Evolutionary conservation across 1,140 invertebrate genomes (phyloP), one percentile per base, ranked within the genome.

Genomic region (Hypsibius dujardini): DNA sequence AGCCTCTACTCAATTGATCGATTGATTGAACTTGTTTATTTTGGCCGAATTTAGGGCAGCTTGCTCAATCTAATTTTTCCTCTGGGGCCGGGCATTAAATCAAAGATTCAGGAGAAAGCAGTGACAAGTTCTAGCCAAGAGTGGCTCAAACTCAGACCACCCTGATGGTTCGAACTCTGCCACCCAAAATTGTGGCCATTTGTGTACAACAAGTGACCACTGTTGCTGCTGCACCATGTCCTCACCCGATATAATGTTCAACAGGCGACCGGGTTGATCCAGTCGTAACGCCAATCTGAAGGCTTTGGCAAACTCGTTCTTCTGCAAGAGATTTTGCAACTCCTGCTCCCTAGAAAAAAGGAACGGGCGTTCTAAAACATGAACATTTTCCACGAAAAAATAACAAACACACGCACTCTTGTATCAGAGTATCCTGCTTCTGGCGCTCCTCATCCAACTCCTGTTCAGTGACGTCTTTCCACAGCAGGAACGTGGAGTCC

Each of bases 401-500:
- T 12, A 28, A 73, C 50, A 2, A 1, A 47, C 1, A 47, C 45
- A 76, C 76, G 77, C 76, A 80, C 79, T 92, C 85, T 70, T 88
- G 76, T 70, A 87, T 81, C 69, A 84, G 77, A 75, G 87, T 83
- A 77, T 92, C 88, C 71, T 82, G 79, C 77, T 88, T 84, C 74
- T 85, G 82, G 28, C 84, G 76, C 60, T 82, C 82, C 76, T 86
- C 83, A 72, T 84, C 80, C 74, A 83, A 83, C 72, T 84, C 85
- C 73, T 88, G 85, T 75, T 86, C 81, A 0, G 90, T 93, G 0
- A 88, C 83, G 80, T 95, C 90, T 76, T 85, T 86, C 87, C 93
- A 93, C 74, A 88, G 81, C 14, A 92, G 84, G 47, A 97, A 78
- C 73, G 84, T 84, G 0, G 92, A 94, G 81, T 95, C 92, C 1